Base-by-base conservation (phyloP, 1,140 invertebrate species). In the Kradibia gibbosae region DNA sequence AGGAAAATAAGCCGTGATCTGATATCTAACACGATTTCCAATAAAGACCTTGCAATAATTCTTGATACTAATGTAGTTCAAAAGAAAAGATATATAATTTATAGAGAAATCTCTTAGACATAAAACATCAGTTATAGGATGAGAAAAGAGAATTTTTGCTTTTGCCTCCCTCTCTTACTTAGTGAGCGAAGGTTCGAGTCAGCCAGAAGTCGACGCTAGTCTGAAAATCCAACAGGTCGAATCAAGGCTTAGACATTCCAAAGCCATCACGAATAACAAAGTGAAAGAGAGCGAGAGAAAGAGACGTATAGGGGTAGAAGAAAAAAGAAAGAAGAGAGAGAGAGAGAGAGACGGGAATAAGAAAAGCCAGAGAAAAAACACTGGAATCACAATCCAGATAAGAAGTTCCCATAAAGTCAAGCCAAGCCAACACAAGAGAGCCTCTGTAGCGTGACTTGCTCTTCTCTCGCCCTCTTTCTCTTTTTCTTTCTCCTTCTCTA, bases 331-430 rank as follows among this genome's bases (percentile, higher is more conserved):
- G 39, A 39, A 31, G 28, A 25, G 67, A 31, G 11, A 28, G 17
- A 22, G 4, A 48, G 45, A 45, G 65, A 39, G 39, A 39, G 62
- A 17, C n/a, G 15, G 5, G 55, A 71, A 71, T 48, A 22, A 72
- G 10, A 82, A 71, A 34, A 57, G 60, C 31, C 34, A 50, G 73
- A 77, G 60, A 60, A 73, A 70, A 73, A 42, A 50, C 11, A 25
- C 25, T 42, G 65, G 81, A 78, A 82, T 78, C 75, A 71, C 70
- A 82, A 79, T 82, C 81, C 81, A 82, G 81, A 82, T 82, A 82
- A 82, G 76, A 77, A 79, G 79, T 82, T 82, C 81, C 77, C 81
- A 82, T 82, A 82, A 79, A 82, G 76, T 79, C 70, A 79, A 70
- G 75, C 76, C 60, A 79, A 79, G n/a, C n/a, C n/a, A n/a, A n/a